Percentiles rank a stretch among this genome's conserved stretches.
Conservation (phyloP, 1,140 invertebrate genomes). For the Drosophila teissieri region DNA sequence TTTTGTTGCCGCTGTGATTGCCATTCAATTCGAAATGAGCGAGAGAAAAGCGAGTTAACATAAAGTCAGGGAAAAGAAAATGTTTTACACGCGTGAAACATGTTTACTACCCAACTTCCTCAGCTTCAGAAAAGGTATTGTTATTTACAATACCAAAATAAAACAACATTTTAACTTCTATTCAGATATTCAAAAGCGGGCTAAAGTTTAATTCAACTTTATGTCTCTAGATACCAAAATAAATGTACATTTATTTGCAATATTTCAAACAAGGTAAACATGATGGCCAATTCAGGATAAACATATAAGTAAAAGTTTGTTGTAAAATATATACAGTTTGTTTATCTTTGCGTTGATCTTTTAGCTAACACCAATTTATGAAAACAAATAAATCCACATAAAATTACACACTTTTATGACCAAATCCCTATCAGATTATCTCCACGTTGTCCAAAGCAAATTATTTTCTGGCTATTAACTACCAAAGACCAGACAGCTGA, state of each 20-base stretch:
- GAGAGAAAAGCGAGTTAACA: constrained; percentile 25
- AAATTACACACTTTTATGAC: no score
- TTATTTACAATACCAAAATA: neutral
- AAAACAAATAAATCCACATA: neutral
- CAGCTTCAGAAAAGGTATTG: neutral
- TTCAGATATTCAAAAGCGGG: no score
- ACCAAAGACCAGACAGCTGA: constrained; percentile 16
- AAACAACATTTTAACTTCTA: neutral
- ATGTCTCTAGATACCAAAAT: no score
- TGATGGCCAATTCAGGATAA: no score
- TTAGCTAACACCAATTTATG: neutral
- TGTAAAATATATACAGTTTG: no score
- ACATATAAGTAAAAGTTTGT: no score
- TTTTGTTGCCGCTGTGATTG: constrained; percentile 32
- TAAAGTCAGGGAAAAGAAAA: neutral
- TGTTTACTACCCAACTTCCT: neutral
- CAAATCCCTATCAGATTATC: neutral
- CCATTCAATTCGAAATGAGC: constrained; percentile 28
- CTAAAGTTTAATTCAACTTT: no score
- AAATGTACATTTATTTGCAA: no score
- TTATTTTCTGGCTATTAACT: constrained; percentile 12
- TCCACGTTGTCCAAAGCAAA: neutral
- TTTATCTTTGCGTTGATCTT: neutral
- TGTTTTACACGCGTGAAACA: neutral
- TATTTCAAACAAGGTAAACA: no score